These are phyloP conservation scores for Melanotaenia trifasciata DNA, from an alignment of 2,797 vertebrate species.

Conservation along the genomic window DNA sequence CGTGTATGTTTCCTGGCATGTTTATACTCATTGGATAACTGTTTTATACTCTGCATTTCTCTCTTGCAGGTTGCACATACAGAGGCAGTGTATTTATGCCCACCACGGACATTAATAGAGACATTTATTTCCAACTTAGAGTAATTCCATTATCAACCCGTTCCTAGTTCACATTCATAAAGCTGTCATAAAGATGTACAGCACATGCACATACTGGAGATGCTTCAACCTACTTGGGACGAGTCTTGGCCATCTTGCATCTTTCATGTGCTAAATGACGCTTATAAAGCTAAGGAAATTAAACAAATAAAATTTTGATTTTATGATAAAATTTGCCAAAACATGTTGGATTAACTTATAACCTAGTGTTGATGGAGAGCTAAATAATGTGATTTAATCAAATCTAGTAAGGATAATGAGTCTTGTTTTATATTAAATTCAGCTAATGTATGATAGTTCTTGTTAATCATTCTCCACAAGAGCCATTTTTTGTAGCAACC, in stretches of 20 bases:
- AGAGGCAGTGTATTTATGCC: neutral
- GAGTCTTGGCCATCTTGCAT: neutral
- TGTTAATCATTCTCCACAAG: neutral
- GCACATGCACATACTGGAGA: neutral
- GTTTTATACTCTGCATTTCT: neutral
- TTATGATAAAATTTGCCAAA: neutral
- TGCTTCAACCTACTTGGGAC: neutral
- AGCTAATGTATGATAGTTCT: neutral
- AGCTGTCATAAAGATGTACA: neutral
- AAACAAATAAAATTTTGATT: neutral
- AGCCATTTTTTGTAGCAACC: constrained; percentile 3
- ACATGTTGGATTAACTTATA: neutral
- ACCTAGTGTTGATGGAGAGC: neutral
- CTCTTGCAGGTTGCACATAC: neutral
- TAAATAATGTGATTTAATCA: neutral
- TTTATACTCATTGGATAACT: neutral
- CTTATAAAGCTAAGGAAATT: neutral
- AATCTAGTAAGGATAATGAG: neutral
- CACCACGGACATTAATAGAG: neutral
- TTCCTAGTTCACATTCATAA: neutral
- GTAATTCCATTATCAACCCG: neutral
- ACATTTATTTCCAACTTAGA: neutral
- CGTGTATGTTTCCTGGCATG: neutral
- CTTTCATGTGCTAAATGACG: neutral
- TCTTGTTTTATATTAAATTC: neutral